Evolutionary conservation across 2,113 vertebrate genomes (phyloP), one percentile per base, ranked within the genome.

Genomic region (Ammodytes marinus): DNA sequence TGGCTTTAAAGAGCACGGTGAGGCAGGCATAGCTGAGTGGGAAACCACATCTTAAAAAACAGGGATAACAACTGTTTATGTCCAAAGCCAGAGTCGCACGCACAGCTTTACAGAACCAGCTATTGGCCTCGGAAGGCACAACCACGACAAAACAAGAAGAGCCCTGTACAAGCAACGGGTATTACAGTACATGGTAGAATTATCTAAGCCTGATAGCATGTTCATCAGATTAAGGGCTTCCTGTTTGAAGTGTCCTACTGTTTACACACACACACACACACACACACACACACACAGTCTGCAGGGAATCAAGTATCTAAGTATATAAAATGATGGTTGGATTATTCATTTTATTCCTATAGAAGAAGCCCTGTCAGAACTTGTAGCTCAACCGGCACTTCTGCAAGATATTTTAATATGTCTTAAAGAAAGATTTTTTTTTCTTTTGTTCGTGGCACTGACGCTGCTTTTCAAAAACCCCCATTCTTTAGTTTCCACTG

Each of bases 51-150:
- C 63, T 69, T 15, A 86, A 74, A 83, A 74, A 83, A 49, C 1
- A 3, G 55, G 73, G 61, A 80, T 90, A 89, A 88, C 71, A 19
- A 83, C 66, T 53, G 82, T 86, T 86, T 83, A 70, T 70, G 72
- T 40, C 39, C 70, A 79, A 74, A 83, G 69, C 60, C 19, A 10
- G 47, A 58, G 49, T 88, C 77, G 77, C 63, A 66, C 13, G 50
- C 50, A 1, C 2, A 1, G 77, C 53, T 89, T 82, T 67, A 46
- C 66, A 60, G 78, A 80, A 74, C 65, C 37, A 53, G 55, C 60
- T 69, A 15, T 78, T 79, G 60, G 90, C 52, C 35, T 12, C 71
- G 42, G 61, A 45, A 76, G 66, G 15, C 35, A 7, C 82, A 85
- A 77, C 86, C 83, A 86, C 76, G 76, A 60, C 69, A 84, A 27